Evolutionary conservation across 2,888 invertebrate genomes (phyloP).

Genomic region (Alcis repandata): DNA sequence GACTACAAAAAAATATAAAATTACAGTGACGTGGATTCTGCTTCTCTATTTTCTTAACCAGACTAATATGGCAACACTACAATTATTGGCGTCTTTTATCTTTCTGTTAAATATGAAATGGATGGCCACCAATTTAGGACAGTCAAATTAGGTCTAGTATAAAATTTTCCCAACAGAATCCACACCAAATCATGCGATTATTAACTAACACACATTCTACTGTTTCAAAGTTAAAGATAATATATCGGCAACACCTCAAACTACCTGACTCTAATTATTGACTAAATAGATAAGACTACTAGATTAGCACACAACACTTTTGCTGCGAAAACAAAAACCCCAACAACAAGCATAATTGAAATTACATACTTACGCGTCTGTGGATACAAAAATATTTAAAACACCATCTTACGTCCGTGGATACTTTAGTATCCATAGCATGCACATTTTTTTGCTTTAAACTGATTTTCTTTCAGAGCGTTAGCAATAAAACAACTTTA

Average conservation of each 20-base stretch:
- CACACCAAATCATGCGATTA: constrained; percentile 21
- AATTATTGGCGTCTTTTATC: too few species aligned
- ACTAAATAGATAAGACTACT: not conserved
- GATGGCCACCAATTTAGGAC: too few species aligned
- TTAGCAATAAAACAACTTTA: too few species aligned
- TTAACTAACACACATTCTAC: constrained; percentile 1
- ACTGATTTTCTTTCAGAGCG: too few species aligned
- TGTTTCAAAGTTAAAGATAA: not conserved
- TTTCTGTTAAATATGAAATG: too few species aligned
- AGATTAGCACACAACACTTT: constrained; percentile 18
- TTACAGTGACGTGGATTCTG: too few species aligned
- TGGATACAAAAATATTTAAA: not conserved
- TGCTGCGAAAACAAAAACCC: constrained; percentile 26
- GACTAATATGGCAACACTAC: too few species aligned
- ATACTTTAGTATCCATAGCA: not conserved
- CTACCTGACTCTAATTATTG: not conserved
- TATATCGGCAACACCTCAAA: constrained; percentile 1
- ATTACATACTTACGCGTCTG: not conserved
- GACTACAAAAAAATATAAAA: too few species aligned
- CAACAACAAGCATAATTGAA: not conserved
- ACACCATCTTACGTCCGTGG: not conserved
- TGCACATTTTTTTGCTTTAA: too few species aligned
- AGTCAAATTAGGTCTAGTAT: too few species aligned
- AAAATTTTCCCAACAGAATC: too few species aligned
- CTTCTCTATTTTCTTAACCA: too few species aligned